These are phyloP conservation scores for Macrobrachium nipponense DNA, from an alignment of 1,140 invertebrate species.

Conservation along the genomic window DNA sequence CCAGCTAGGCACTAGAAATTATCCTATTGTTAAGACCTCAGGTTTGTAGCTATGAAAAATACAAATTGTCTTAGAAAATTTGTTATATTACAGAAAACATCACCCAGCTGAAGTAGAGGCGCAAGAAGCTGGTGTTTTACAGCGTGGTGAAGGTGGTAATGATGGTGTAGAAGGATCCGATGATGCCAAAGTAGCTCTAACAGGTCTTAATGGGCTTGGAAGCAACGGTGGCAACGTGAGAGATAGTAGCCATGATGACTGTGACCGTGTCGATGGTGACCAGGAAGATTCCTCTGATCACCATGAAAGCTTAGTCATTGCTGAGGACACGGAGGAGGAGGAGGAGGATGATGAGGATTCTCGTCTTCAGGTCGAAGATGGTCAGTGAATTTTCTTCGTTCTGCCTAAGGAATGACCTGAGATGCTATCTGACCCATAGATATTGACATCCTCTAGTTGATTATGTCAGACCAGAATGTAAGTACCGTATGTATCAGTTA, in stretches of 20 bases:
- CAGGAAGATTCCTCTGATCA: slow-evolving; percentile 38
- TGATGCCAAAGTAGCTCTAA: slow-evolving; percentile 25
- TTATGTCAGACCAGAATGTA: no score
- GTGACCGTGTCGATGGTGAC: slow-evolving; percentile 37
- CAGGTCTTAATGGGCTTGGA: slow-evolving; percentile 46
- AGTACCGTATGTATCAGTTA: no score
- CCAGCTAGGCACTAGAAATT: no score
- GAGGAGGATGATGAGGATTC: slow-evolving; percentile 54
- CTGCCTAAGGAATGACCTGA: no score
- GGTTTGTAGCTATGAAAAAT: no score
- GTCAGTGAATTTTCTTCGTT: slow-evolving; percentile 18
- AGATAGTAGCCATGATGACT: slow-evolving; percentile 16
- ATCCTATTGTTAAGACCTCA: no score
- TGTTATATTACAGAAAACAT: slow-evolving; percentile 58
- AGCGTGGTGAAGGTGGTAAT: slow-evolving; percentile 12
- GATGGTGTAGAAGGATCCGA: slow-evolving; percentile 35
- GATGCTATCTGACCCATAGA: no score
- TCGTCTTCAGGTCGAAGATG: slow-evolving; percentile 30
- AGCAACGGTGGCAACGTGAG: slow-evolving; percentile 25
- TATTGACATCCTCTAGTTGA: no score
- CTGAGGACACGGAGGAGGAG: slow-evolving; percentile 53
- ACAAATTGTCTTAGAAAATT: no score
- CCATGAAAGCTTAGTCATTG: slow-evolving; percentile 43
- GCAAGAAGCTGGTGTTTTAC: slow-evolving; percentile 55
- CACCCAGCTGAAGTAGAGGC: slow-evolving; percentile 63